Conservation (phyloP, 1,140 invertebrate species). For the Drosophila burlai region DNA sequence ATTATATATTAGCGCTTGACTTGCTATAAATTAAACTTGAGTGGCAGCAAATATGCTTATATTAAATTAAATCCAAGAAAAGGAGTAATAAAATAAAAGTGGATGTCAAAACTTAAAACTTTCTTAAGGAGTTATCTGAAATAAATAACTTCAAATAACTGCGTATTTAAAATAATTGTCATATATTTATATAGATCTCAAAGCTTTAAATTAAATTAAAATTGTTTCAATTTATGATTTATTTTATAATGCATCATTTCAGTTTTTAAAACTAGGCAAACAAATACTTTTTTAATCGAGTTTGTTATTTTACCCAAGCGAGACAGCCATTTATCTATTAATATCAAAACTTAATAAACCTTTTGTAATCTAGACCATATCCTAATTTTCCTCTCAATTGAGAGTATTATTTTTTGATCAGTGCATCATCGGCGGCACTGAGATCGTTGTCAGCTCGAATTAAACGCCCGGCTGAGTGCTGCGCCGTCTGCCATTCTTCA, state of each 20-base stretch:
- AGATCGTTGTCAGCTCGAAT: conserved; percentile 53
- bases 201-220: neutral
- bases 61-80: neutral
- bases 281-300: neutral
- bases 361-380: no score
- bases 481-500: conserved; percentile 53
- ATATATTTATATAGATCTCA: neutral
- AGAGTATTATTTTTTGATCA: neutral
- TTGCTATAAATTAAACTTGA: neutral
- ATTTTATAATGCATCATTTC: neutral
- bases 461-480: conserved; percentile 45
- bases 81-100: no score
- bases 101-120: no score
- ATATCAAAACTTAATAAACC: neutral
- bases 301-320: neutral
- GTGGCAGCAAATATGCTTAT: neutral
- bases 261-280: neutral
- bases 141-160: neutral
- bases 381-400: neutral
- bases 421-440: conserved; percentile 41
- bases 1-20: no score
- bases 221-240: neutral
- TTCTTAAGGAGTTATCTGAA: no score
- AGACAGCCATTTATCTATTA: neutral
- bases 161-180: neutral